Evolutionary conservation across 2,797 vertebrate species (phyloP).

Genomic region (Channa striata): DNA sequence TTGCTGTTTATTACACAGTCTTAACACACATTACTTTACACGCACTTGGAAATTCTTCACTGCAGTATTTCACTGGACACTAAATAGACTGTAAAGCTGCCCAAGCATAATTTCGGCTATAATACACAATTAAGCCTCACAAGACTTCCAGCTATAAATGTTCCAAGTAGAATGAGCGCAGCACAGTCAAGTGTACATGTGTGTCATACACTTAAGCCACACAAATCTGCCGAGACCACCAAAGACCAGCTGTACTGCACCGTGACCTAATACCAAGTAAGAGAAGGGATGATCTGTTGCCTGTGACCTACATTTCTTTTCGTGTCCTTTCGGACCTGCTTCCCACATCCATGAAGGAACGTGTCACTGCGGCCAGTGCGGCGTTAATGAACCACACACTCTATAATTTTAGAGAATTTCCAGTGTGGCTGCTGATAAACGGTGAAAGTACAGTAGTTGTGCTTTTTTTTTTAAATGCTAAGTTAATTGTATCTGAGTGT

Average conservation of each 20-base stretch:
- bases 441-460: constrained; percentile 3
- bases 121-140: constrained; percentile 64
- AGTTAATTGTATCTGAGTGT: constrained; percentile 13
- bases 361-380: not conserved
- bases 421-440: constrained; percentile 1
- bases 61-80: not conserved
- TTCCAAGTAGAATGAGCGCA: constrained; percentile 19
- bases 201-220: not conserved
- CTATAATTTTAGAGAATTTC: constrained; percentile 29
- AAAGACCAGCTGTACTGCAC: not conserved
- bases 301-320: not conserved
- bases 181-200: constrained; percentile 23
- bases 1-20: constrained; percentile 17
- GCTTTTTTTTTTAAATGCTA: not conserved
- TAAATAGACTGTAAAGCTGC: constrained; percentile 45
- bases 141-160: constrained; percentile 44
- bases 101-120: constrained; percentile 54
- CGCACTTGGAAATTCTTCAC: not conserved
- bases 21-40: constrained; percentile 18
- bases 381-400: constrained; percentile 11
- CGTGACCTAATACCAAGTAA: not conserved
- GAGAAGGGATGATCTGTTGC: not conserved
- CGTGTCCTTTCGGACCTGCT: not conserved
- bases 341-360: not conserved
- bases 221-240: not conserved